Evolutionary conservation across 2,797 vertebrate species (phyloP).

Genomic region (Clarias pachynema): DNA sequence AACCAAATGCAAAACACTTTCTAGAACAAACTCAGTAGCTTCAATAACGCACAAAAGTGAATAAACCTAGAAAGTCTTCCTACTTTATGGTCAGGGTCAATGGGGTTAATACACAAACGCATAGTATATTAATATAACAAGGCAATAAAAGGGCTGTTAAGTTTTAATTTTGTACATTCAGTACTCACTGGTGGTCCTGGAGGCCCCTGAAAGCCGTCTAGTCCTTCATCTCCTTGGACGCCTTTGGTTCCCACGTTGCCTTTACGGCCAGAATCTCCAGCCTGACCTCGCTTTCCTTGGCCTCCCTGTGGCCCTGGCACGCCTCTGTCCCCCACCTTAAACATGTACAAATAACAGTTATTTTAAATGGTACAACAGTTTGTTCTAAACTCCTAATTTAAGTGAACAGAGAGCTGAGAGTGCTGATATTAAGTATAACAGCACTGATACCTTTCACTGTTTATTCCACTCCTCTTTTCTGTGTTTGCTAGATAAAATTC

Average conservation of each 20-base stretch:
- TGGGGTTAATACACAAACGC: neutral
- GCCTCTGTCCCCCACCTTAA: constrained; percentile 74
- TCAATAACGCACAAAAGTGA: neutral
- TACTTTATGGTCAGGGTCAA: neutral
- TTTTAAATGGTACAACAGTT: neutral
- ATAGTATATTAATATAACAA: neutral
- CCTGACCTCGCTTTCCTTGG: constrained; percentile 73
- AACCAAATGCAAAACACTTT: neutral
- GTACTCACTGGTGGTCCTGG: constrained; percentile 74
- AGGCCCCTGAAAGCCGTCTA: constrained; percentile 74
- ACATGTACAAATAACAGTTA: constrained; percentile 17
- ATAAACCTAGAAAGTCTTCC: neutral
- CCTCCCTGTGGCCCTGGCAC: constrained; percentile 70
- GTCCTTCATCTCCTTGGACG: constrained; percentile 71
- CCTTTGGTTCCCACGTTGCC: constrained; percentile 74
- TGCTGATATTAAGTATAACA: neutral
- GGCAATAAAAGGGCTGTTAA: neutral
- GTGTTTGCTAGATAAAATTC: neutral
- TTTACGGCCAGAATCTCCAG: constrained; percentile 68
- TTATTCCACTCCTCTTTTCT: no score
- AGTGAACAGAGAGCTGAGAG: neutral
- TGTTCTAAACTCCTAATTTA: neutral
- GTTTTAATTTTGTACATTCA: neutral
- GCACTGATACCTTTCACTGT: neutral
- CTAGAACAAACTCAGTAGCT: neutral